Conservation (phyloP, 2,888 invertebrate species). For the Synanthedon vespiformis region DNA sequence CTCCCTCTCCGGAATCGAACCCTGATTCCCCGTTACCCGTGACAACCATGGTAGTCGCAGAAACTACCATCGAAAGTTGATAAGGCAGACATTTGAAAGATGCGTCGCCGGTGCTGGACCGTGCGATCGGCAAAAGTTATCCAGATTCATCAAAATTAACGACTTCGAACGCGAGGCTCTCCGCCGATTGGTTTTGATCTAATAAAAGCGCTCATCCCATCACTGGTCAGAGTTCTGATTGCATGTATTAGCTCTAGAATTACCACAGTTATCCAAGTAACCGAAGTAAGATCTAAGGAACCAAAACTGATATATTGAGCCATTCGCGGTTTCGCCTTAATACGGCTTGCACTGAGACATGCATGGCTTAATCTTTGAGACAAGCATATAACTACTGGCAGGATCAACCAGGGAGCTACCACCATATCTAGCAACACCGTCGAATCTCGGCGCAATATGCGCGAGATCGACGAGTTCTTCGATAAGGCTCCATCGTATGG, state of each 20-base stretch:
- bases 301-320: background rate
- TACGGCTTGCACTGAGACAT: background rate
- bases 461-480: too few species aligned
- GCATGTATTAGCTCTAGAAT: too few species aligned
- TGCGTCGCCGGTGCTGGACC: too few species aligned
- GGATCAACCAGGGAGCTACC: background rate
- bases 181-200: conserved; percentile 37
- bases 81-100: conserved; percentile 65
- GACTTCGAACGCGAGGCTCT: conserved; percentile 9
- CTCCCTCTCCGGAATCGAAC: conserved; percentile 52
- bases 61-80: conserved; percentile 71
- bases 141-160: too few species aligned
- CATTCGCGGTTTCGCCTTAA: background rate
- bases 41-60: conserved; percentile 72
- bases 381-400: background rate
- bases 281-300: background rate
- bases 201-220: too few species aligned
- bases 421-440: background rate
- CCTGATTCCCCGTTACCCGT: conserved; percentile 78
- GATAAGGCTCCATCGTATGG: too few species aligned
- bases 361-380: background rate
- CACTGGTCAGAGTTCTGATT: too few species aligned
- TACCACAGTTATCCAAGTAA: background rate
- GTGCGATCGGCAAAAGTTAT: conserved; percentile 26
- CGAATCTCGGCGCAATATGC: background rate